Evolutionary conservation across 2,113 vertebrate genomes (phyloP).

Genomic region (Peromyscus polionotus): DNA sequence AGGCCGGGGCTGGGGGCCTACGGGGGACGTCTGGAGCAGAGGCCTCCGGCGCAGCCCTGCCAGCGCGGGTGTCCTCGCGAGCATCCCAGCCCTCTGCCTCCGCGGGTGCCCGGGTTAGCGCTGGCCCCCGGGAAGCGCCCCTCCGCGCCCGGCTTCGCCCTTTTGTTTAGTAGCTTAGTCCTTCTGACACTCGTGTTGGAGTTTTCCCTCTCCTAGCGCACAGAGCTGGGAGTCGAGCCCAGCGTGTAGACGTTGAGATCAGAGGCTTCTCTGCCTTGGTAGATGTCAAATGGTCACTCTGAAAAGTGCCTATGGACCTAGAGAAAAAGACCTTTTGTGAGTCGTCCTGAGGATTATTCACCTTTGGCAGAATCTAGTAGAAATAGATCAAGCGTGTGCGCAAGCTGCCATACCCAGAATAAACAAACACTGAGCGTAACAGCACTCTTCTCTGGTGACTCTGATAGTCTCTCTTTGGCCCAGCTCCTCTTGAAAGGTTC

Average conservation of each 20-base stretch:
- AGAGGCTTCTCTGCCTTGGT: not conserved
- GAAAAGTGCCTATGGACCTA: not conserved
- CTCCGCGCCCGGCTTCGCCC: not conserved
- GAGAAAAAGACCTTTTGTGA: not conserved
- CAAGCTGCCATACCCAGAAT: not conserved
- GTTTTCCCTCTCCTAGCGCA: not conserved
- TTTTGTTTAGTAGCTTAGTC: slow-evolving; percentile 53
- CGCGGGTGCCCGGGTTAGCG: not conserved
- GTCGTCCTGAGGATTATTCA: not conserved
- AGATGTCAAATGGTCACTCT: not conserved
- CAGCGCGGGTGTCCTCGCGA: not conserved
- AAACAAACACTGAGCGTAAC: not conserved
- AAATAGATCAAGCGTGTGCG: not conserved
- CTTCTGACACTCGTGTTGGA: not conserved
- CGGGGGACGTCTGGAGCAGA: not conserved
- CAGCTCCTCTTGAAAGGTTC: not conserved
- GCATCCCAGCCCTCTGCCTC: not conserved
- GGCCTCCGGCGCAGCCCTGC: not conserved
- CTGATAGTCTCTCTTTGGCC: not conserved
- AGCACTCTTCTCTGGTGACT: not conserved
- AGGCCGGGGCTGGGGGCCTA: not conserved
- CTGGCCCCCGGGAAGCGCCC: not conserved
- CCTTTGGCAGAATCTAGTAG: not conserved
- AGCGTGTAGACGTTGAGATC: not conserved
- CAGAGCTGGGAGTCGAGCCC: not conserved